A percentile compares a stretch with the other conserved stretches of the same genome.
These are phyloP conservation scores for Apocheima hispidaria DNA, from an alignment of 2,888 invertebrate genomes.

Conservation along the genomic window DNA sequence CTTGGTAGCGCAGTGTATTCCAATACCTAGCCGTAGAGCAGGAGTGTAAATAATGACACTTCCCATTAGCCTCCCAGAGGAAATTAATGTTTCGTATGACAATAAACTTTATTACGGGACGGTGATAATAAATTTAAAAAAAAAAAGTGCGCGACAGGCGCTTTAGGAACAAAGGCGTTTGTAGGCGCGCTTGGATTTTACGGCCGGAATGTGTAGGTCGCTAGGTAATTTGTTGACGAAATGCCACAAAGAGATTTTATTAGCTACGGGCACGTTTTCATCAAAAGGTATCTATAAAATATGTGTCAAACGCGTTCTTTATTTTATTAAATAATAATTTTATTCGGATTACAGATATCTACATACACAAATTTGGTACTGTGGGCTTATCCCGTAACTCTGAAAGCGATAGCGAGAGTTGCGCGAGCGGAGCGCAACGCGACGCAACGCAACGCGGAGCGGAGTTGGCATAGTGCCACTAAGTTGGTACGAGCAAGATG, in stretches of 20 bases:
- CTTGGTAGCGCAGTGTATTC: constrained; percentile 22
- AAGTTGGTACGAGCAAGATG: too few relatives aligned
- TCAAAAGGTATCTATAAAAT: not conserved
- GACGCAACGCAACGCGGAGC: too few relatives aligned
- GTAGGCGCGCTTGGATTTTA: constrained; percentile 33
- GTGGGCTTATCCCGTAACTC: too few relatives aligned
- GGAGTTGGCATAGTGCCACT: too few relatives aligned
- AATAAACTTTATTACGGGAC: constrained; percentile 54
- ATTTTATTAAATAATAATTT: constrained; percentile 1
- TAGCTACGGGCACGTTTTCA: constrained; percentile 12
- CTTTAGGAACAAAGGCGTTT: constrained; percentile 37
- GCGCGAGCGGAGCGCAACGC: too few relatives aligned
- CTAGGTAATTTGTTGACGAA: constrained; percentile 32
- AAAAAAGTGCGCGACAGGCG: constrained; percentile 34
- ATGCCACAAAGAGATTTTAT: constrained; percentile 28
- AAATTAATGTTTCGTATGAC: constrained; percentile 60
- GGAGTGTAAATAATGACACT: constrained; percentile 50
- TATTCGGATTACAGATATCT: not conserved
- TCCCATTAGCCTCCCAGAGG: constrained; percentile 53
- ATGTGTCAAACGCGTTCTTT: not conserved
- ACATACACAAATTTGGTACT: not conserved
- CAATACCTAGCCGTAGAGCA: constrained; percentile 40
- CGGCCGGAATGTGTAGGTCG: constrained; percentile 20
- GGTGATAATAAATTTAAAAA: constrained; percentile 49
- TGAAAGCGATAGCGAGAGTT: too few relatives aligned